phyloP scores from a whole-genome alignment of 1,140 invertebrate species.

The Drosophila pseudoananassae region DNA sequence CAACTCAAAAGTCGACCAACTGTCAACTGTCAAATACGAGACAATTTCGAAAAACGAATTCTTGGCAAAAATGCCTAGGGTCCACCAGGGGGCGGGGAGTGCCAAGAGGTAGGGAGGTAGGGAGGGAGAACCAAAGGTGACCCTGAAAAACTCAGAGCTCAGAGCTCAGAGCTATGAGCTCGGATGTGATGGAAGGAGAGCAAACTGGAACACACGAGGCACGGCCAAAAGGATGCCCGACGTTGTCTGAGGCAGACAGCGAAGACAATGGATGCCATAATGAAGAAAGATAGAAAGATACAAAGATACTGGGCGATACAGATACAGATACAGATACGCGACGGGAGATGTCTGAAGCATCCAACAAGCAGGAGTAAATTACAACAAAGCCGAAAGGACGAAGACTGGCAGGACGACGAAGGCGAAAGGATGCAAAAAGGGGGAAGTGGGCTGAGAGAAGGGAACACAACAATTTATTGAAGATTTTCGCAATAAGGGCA shows the following conservation, averaged over 20 bases:
- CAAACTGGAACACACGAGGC: slow-evolving; percentile 71
- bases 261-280: slow-evolving; percentile 73
- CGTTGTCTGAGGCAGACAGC: slow-evolving; percentile 44
- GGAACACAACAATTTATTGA: slow-evolving; percentile 5
- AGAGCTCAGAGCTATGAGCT: too few relatives aligned
- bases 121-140: slow-evolving; percentile 34
- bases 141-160: slow-evolving; percentile 63
- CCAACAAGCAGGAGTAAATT: slow-evolving; percentile 74
- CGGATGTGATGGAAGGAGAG: slow-evolving; percentile 13
- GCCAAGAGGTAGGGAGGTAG: background rate
- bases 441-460: slow-evolving; percentile 14
- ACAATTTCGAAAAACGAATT: slow-evolving; percentile 49
- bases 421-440: slow-evolving; percentile 35
- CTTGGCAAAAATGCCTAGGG: background rate
- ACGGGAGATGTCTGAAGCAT: slow-evolving; percentile 49
- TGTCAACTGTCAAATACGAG: slow-evolving; percentile 82
- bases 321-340: slow-evolving; percentile 24
- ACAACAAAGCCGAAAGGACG: slow-evolving; percentile 63
- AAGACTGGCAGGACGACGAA: slow-evolving; percentile 4
- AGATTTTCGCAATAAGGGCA: slow-evolving; percentile 36
- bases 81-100: background rate
- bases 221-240: slow-evolving; percentile 28
- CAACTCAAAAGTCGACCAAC: slow-evolving; percentile 79
- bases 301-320: slow-evolving; percentile 8
- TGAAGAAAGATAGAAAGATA: slow-evolving; percentile 60